These are phyloP conservation scores for Frieseomelitta varia DNA, from an alignment of 1,140 invertebrate genomes.

Conservation along the genomic window DNA sequence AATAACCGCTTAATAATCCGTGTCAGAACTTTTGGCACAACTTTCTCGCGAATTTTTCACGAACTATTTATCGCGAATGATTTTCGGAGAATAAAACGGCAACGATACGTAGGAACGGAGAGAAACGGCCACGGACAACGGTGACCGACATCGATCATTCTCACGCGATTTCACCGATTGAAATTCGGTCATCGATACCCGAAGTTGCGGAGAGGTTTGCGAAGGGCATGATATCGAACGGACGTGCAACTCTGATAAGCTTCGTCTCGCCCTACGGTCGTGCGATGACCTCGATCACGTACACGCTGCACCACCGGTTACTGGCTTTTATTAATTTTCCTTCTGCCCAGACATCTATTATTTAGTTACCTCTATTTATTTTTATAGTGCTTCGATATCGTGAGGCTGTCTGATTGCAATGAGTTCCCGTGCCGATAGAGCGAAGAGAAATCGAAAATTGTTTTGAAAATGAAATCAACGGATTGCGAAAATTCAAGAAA, in stretches of 20 bases:
- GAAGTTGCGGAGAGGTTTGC: constrained; percentile 16
- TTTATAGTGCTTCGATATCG: neutral
- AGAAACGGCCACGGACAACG: neutral
- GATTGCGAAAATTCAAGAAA: neutral
- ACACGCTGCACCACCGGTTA: neutral
- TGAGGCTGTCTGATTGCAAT: neutral
- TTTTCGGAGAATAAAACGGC: neutral
- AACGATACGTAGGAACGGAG: too few species aligned
- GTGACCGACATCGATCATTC: constrained; percentile 34
- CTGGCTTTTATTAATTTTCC: constrained; percentile 30
- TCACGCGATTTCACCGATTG: constrained; percentile 24
- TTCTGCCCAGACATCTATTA: neutral
- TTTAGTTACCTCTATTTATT: constrained; percentile 21
- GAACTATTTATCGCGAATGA: neutral
- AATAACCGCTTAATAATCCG: constrained; percentile 11
- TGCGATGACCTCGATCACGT: constrained; percentile 43
- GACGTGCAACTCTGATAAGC: constrained; percentile 36
- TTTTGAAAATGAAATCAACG: neutral
- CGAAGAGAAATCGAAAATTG: neutral
- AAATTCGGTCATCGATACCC: constrained; percentile 45
- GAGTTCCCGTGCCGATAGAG: neutral
- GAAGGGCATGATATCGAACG: constrained; percentile 30
- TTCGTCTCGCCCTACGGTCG: constrained; percentile 9
- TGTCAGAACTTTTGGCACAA: too few species aligned
- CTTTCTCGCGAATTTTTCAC: too few species aligned